Evolutionary conservation across 2,113 vertebrate species (phyloP), one percentile per base, ranked within the genome.

Genomic region (Plestiodon gilberti): DNA sequence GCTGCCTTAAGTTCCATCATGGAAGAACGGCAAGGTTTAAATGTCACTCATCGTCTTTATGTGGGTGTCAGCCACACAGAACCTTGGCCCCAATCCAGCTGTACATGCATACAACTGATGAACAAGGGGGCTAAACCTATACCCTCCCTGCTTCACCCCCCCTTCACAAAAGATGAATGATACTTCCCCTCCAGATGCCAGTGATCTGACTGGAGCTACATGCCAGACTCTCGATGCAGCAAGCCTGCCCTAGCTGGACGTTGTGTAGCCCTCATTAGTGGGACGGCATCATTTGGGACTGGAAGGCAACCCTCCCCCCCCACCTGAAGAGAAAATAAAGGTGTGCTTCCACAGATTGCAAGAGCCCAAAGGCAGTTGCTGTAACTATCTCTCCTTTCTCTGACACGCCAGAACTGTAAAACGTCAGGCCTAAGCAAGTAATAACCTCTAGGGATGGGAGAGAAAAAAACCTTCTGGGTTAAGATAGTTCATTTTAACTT

Each of bases 391-490:
- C 74, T 38, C 79, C 65, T 65, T 55, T 43, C 75, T 57, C 59
- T 7, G 33, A 73, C 81, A 81, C 78, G 61, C 52, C 62, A 82
- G 73, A 82, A 88, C 87, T 87, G 89, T 71, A 91, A 91, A 92
- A 38, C 83, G 33, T 75, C 82, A 86, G 89, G 81, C 86, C 89
- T 84, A 89, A 89, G 40, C 86, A 81, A 83, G 82, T 89, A 77
- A 81, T 75, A 87, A 86, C 81, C 81, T 83, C 88, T 83, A 64
- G 88, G 57, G 25, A 82, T 0, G 0, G 61, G 55, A 79, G 3
- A 1, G 3, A 74, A 78, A 70, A 79, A 77, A 87, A 40, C 70
- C 83, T 69, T 84, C 74, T 80, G 67, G 86, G 88, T 88, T 64
- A 83, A 82, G 40, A 82, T 28, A 22, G 81, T 75, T 78, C 84